Conservation (phyloP, 2,888 invertebrate species). For the Eupithecia abbreviata region DNA sequence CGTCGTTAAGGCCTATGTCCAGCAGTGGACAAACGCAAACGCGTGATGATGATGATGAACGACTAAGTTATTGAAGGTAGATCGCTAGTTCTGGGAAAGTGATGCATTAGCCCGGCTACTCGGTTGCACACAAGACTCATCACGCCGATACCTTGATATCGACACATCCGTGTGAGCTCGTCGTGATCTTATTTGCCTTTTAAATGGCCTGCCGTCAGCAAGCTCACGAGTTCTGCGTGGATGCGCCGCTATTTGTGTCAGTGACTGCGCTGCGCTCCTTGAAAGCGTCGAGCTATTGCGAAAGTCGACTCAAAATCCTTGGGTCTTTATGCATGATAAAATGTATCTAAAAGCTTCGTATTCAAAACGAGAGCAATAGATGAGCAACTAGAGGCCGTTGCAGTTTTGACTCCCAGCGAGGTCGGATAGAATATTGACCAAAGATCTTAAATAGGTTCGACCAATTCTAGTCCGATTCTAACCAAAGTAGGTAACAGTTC, state of each 20-base stretch:
- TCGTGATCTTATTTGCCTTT: slow-evolving; percentile 79
- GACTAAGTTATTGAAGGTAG: neutral
- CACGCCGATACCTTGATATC: slow-evolving; percentile 51
- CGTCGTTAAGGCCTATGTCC: too few relatives aligned
- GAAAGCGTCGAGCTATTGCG: slow-evolving; percentile 39
- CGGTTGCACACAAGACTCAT: slow-evolving; percentile 58
- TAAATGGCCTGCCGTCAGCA: slow-evolving; percentile 72
- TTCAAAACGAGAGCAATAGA: neutral
- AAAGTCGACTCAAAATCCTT: slow-evolving; percentile 27
- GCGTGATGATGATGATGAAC: neutral
- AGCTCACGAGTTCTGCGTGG: slow-evolving; percentile 75
- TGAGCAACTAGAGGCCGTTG: neutral
- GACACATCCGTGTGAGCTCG: slow-evolving; percentile 63
- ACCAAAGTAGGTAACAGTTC: neutral
- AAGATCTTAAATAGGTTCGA: neutral
- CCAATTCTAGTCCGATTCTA: neutral
- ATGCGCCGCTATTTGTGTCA: slow-evolving; percentile 73
- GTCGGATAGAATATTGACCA: neutral
- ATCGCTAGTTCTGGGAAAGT: neutral
- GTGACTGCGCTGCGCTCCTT: slow-evolving; percentile 58
- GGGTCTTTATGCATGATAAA: slow-evolving; percentile 5
- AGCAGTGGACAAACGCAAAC: too few relatives aligned
- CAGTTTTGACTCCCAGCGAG: neutral
- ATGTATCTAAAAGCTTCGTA: slow-evolving; percentile 1
- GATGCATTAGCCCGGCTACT: slow-evolving; percentile 35